These are phyloP conservation scores for Meandrusa payeni DNA, from an alignment of 2,888 invertebrate genomes.

Conservation along the genomic window DNA sequence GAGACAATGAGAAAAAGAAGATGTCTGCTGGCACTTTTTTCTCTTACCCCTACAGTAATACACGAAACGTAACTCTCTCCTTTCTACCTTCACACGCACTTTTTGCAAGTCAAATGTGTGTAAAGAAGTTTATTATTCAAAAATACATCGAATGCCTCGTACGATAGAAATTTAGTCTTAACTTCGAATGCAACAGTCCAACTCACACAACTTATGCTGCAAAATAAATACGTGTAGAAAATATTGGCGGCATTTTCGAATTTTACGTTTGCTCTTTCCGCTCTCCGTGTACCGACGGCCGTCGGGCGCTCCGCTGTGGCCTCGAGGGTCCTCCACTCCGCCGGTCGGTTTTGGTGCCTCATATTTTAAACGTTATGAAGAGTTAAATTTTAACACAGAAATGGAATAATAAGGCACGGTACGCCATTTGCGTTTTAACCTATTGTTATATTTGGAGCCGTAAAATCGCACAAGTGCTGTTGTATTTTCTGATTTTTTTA, in stretches of 20 bases:
- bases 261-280: conserved; percentile 8
- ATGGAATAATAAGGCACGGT: background rate
- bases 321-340: conserved; percentile 6
- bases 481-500: too few species aligned
- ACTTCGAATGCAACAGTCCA: too few species aligned
- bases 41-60: too few species aligned
- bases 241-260: conserved; percentile 10
- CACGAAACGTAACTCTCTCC: too few species aligned
- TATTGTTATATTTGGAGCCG: conserved; percentile 2
- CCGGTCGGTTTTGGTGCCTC: conserved; percentile 6
- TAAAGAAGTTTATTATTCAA: too few species aligned
- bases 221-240: background rate
- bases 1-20: too few species aligned
- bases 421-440: background rate
- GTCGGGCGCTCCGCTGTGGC: background rate
- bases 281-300: conserved; percentile 1
- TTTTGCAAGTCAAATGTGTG: too few species aligned
- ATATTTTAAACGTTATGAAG: conserved; percentile 15
- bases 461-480: background rate
- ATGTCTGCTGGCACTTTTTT: too few species aligned
- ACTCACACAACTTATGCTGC: too few species aligned
- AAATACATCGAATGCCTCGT: too few species aligned
- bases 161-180: too few species aligned
- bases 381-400: conserved; percentile 19
- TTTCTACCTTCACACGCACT: too few species aligned